These are phyloP conservation scores for Pocillopora verrucosa DNA, from an alignment of 64 coral and sea anemone species.

Conservation along the genomic window DNA sequence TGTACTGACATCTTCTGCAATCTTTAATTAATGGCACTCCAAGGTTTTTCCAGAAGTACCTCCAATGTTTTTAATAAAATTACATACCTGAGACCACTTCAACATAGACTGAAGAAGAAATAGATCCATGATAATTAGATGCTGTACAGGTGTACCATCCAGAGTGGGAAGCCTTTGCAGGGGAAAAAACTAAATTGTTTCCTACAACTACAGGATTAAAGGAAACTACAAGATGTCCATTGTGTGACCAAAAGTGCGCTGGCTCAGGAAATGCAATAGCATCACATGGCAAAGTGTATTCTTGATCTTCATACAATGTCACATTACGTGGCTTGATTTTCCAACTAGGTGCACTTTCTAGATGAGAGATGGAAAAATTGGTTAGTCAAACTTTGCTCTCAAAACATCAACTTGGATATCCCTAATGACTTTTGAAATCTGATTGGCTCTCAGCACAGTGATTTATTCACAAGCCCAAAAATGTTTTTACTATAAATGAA, in stretches of 20 bases:
- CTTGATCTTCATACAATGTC: constrained; percentile 52
- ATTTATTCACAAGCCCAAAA: too few species aligned
- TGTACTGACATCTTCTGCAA: too few species aligned
- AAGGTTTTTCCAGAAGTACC: too few species aligned
- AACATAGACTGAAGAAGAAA: constrained; percentile 29
- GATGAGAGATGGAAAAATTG: neutral
- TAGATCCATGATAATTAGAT: constrained; percentile 18
- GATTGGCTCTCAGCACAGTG: too few species aligned
- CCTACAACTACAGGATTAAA: neutral
- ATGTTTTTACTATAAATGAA: neutral
- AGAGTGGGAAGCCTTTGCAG: neutral
- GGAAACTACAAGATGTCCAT: neutral
- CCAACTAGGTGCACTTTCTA: constrained; percentile 37
- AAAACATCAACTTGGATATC: too few species aligned
- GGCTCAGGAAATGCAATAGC: constrained; percentile 34
- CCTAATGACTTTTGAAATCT: too few species aligned
- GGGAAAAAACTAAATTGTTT: neutral
- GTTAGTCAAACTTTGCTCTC: neutral
- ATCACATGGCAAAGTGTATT: constrained; percentile 21
- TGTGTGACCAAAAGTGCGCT: constrained; percentile 6
- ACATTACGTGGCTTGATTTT: constrained; percentile 26
- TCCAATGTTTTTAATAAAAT: neutral
- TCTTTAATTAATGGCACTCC: too few species aligned
- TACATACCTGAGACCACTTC: constrained; percentile 29
- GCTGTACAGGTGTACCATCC: constrained; percentile 47